These are phyloP conservation scores for Flexamia atlantica DNA, from an alignment of 2,888 invertebrate species.

Conservation along the genomic window DNA sequence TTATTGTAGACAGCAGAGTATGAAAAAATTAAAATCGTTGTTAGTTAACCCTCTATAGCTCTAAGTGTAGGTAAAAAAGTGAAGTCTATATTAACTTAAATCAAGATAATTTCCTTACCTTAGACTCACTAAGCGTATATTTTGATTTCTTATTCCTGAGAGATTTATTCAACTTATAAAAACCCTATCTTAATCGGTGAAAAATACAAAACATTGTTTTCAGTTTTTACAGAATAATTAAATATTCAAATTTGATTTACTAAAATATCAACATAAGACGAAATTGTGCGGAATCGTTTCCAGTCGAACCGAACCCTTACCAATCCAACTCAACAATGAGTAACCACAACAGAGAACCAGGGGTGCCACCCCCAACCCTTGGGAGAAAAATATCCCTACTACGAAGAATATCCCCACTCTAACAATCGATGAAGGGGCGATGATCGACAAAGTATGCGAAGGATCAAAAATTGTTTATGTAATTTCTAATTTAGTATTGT, in stretches of 20 bases:
- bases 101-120: neutral
- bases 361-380: neutral
- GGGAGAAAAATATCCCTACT: neutral
- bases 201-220: too few species aligned
- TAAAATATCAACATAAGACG: neutral
- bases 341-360: neutral
- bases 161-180: too few species aligned
- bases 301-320: neutral
- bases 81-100: too few species aligned
- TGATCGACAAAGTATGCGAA: neutral
- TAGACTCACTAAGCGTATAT: neutral
- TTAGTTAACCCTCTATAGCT: too few species aligned
- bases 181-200: too few species aligned
- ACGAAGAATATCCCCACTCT: constrained; percentile 7
- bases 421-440: neutral
- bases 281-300: neutral
- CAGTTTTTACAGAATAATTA: neutral
- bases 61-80: too few species aligned
- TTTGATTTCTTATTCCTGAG: neutral
- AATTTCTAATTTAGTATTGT: too few species aligned
- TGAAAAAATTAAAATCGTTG: too few species aligned
- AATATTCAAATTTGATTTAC: neutral
- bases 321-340: constrained; percentile 25
- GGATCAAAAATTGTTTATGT: too few species aligned
- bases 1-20: too few species aligned